Evolutionary conservation across 1,140 invertebrate species (phyloP).

Genomic region (Dryas iulia): DNA sequence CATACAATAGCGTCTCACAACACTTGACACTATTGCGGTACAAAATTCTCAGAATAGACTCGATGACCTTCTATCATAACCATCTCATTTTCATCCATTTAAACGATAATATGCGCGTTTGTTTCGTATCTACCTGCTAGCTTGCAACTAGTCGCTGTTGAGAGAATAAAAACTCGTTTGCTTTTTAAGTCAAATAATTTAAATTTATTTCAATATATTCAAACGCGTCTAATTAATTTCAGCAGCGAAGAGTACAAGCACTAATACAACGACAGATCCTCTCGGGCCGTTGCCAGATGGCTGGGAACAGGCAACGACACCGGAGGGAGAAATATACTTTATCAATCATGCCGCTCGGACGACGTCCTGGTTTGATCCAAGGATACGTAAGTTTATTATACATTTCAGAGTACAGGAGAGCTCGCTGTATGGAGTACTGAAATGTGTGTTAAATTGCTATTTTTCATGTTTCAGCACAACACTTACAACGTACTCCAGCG

Average conservation of each 20-base stretch:
- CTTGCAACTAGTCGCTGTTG: constrained; percentile 75
- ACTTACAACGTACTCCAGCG: constrained; percentile 86
- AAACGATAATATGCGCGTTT: background rate
- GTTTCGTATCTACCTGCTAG: constrained; percentile 10
- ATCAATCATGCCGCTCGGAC: constrained; percentile 97
- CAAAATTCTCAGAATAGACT: background rate
- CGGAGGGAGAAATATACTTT: constrained; percentile 97
- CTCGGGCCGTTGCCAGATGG: constrained; percentile 94
- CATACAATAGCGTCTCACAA: background rate
- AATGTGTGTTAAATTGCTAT: background rate
- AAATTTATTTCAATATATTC: constrained; percentile 34
- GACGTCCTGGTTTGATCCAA: constrained; percentile 97
- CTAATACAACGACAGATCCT: constrained; percentile 74
- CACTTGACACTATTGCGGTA: background rate
- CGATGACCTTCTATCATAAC: background rate
- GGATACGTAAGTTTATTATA: constrained; percentile 24
- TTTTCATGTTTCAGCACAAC: constrained; percentile 82
- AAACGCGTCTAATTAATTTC: constrained; percentile 67
- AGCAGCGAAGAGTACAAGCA: constrained; percentile 79
- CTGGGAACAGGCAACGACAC: constrained; percentile 96
- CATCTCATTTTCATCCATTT: background rate
- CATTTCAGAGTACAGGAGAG: background rate
- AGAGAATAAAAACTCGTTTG: constrained; percentile 59
- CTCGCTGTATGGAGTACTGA: background rate
- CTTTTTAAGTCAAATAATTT: constrained; percentile 27